Evolutionary conservation across 2,888 invertebrate genomes (phyloP), one percentile per base, ranked within the genome.

Genomic region (Notocelia uddmanniana): DNA sequence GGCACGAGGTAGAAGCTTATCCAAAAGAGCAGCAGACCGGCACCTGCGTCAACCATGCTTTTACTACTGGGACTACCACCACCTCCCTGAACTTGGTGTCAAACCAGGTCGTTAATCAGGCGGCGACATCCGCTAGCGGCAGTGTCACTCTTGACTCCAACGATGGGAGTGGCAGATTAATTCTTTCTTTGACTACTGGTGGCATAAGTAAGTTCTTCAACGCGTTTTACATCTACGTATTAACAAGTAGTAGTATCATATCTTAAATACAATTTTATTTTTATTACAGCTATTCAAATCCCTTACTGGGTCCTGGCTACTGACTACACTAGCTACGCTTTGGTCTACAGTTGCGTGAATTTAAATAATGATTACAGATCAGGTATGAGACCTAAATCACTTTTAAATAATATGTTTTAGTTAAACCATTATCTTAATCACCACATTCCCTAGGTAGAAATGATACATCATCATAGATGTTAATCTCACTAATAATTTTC

Each of bases 301-400:
- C 69, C 69, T 3, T 95, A 95, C 79, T 95, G 95, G 94, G 84
- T 96, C 18, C 76, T 96, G 21, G 94, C 92, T 48, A 95, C 95
- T 0, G 95, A 96, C 71, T 89, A 96, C 80, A 85, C 86, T 0
- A 89, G 89, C 73, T 96, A 94, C 76, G 88, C 95, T 0, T 92
- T 96, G 5, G 94, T 95, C 1, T 96, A 95, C 92, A 94, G 95
- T 58, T 96, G 96, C 78, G 83, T 85, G 1, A 89, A 95, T 45
- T 54, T 83, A 5, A 54, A 78, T 62, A 23, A 11, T 1, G 76
- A 84, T 19, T 76, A 74, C 52, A 77, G 82, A 75, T 75, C 77
- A 80, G 80, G 83, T 83, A 41, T 10, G 13, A 3, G 21, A 19
- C 15, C 26, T 31, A 31, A 31, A 31, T 31, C 31, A 31, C 31